Base-by-base conservation (phyloP, 2,888 invertebrate genomes). In the Fissipunctia ypsillon region DNA sequence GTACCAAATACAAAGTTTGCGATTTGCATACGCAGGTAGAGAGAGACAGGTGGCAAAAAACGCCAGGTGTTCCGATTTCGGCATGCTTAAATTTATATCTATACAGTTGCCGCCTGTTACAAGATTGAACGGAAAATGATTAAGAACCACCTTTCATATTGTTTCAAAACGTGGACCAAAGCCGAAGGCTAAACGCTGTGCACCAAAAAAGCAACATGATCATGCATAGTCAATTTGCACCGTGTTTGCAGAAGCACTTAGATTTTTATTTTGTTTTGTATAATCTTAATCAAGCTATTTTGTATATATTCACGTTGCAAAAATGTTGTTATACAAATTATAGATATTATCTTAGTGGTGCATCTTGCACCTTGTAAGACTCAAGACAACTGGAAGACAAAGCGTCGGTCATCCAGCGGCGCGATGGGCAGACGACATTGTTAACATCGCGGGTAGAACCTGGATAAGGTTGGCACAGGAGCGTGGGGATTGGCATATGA, bases 51-150 rank as follows among this genome's bases (percentile, higher is more conserved):
- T 87, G 89, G 87, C 45, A 77, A 78, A 80, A 80, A 75, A 80
- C 76, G 76, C 80, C 90, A 90, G 90, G 86, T 89, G 90, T 75
- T 80, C 77, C 61, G 73, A 84, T 81, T 80, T 85, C 72, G 69
- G 69, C 78, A 69, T 52, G 60, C 60, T 73, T 70, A 52, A 63
- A 72, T 75, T 28, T 79, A 78, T 71, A 73, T 19, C 56, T 65
- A 80, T 67, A 76, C 65, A 63, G 73, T 84, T 73, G 73, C 80
- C 73, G 68, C 67, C 59, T 73, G 74, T 43, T 59, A 73, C 60
- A 74, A 78, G 78, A 73, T 73, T n/a, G 67, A 68, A 74, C 60
- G 57, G 65, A 76, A 70, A 76, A 80, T 77, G 74, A 82, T 84
- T 78, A 70, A 84, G 48, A 71, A 72, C 80, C 76, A 78, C 70